Evolutionary conservation across 2,797 vertebrate species (phyloP).

Genomic region (Eulemur mongoz): DNA sequence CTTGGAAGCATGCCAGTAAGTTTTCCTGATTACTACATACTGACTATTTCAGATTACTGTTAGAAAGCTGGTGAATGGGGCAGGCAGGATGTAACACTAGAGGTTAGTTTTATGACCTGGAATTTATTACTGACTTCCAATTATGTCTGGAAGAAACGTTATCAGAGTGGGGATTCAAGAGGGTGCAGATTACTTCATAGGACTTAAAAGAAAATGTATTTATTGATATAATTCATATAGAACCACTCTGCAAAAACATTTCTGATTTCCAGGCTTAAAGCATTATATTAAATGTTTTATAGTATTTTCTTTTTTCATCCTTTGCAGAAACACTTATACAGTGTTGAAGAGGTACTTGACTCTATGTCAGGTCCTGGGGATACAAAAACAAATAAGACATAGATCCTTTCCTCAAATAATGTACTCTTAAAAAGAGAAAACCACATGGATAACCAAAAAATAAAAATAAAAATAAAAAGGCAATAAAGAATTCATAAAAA

Average conservation of each 20-base stretch:
- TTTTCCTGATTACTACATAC: conserved; percentile 47
- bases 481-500: not conserved
- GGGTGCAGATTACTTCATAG: not conserved
- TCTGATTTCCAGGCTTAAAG: not conserved
- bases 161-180: not conserved
- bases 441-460: not conserved
- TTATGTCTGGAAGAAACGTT: conserved; percentile 51
- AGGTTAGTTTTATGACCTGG: conserved; percentile 63
- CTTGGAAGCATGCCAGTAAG: conserved; percentile 38
- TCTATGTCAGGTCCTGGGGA: not conserved
- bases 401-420: not conserved
- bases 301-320: not conserved
- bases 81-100: conserved; percentile 40
- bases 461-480: not conserved
- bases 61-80: conserved; percentile 44
- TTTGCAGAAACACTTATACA: not conserved
- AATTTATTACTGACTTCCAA: conserved; percentile 47
- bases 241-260: not conserved
- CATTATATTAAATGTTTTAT: not conserved
- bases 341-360: not conserved
- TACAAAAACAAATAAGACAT: not conserved
- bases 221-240: not conserved
- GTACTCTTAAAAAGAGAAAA: not conserved
- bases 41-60: not conserved
- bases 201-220: conserved; percentile 10